Base-by-base conservation (phyloP, 1,140 invertebrate genomes). In the Drosophila santomea region DNA sequence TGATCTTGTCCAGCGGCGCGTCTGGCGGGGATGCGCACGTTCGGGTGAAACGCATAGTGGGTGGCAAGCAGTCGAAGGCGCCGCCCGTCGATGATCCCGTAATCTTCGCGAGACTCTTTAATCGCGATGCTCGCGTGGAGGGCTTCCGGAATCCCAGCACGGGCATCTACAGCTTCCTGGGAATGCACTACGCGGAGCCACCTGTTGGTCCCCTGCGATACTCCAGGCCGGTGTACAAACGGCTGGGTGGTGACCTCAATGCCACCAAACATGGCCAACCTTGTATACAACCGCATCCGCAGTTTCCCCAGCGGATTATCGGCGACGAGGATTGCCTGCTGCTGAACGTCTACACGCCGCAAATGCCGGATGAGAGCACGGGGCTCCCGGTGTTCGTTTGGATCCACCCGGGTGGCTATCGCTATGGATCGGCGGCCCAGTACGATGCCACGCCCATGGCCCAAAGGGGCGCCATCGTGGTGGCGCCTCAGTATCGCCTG, bases 401-500 rank as follows among this genome's bases (percentile, higher is more conserved):
- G 94, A 95, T 95, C 66, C 95, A 95, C 71, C 94, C 94, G 3
- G 95, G 95, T 15, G 94, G 94, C 55, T 95, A 95, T 80, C 90
- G 94, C 56, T 93, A 93, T 80, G 96, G 95, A 4, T 95, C 95
- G 0, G 94, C 95, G 0, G 94, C 93, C 4, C 94, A 95, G 60
- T 96, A 95, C 80, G 94, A 94, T 72, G 94, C 94, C 47, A 91
- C 91, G 60, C 93, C 95, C 56, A 91, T 96, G 12, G 93, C 95
- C 2, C 93, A 94, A 10, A 94, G 96, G 78, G 93, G 94, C 15
- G 91, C 96, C 20, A 94, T 97, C 14, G 94, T 97, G 2, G 96
- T 97, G 1, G 95, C 96, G 0, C 95, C 97, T 23, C 97, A 97
- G 73, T 97, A 97, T 75, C 94, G 97, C 66, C 93, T 97, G 12